These are phyloP conservation scores for Palloptera scutellata DNA, from an alignment of 2,888 invertebrate species.

Conservation along the genomic window DNA sequence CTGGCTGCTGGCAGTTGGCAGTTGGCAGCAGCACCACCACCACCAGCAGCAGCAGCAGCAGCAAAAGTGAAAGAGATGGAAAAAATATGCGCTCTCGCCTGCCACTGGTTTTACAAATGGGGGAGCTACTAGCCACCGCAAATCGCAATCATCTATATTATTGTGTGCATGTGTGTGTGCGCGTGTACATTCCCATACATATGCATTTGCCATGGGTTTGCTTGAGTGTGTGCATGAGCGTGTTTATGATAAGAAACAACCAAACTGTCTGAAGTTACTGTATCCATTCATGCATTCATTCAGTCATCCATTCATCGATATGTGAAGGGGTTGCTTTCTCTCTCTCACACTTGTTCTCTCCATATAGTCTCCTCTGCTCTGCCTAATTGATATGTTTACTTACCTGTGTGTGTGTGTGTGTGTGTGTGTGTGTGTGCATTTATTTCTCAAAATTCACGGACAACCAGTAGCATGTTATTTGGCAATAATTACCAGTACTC, in stretches of 20 bases:
- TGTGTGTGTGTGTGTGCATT: slow-evolving; percentile 14
- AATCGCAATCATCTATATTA: slow-evolving; percentile 7
- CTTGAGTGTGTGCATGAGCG: not conserved
- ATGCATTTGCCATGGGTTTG: slow-evolving; percentile 13
- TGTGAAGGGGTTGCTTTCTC: slow-evolving; percentile 9
- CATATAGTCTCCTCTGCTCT: not conserved
- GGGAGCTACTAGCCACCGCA: not conserved
- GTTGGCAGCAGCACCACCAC: not conserved
- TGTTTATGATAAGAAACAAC: not conserved
- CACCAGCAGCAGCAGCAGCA: too few relatives aligned
- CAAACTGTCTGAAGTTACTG: not conserved
- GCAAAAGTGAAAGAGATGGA: slow-evolving; percentile 30
- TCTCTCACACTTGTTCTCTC: slow-evolving; percentile 9
- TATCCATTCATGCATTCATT: slow-evolving; percentile 13
- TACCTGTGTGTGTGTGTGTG: not conserved
- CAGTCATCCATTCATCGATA: slow-evolving; percentile 15
- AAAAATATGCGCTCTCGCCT: slow-evolving; percentile 16
- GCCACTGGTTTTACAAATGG: slow-evolving; percentile 22
- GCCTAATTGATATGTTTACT: not conserved
- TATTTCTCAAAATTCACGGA: slow-evolving; percentile 1
- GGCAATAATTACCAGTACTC: slow-evolving; percentile 44
- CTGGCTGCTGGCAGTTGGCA: not conserved
- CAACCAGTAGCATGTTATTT: slow-evolving; percentile 41
- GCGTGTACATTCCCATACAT: slow-evolving; percentile 17
- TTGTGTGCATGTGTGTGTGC: slow-evolving; percentile 20